These are phyloP conservation scores for Bombus waltoni DNA, from an alignment of 1,140 invertebrate genomes.

Conservation along the genomic window DNA sequence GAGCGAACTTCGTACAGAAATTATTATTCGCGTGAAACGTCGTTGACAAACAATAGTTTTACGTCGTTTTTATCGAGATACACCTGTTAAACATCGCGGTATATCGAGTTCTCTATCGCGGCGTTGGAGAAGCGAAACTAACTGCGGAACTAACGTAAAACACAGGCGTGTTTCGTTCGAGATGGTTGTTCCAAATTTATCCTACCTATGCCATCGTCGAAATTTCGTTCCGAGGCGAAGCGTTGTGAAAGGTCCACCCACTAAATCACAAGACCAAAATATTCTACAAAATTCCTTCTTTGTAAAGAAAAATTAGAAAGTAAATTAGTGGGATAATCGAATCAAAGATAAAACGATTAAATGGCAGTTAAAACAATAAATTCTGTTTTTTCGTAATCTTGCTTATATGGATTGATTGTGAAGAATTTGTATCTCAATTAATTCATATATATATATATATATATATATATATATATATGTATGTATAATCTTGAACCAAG, in stretches of 20 bases:
- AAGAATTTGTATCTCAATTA: no score
- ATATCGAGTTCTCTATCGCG: neutral
- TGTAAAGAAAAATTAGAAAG: no score
- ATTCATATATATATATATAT: no score
- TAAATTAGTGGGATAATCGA: neutral
- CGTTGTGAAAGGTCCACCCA: constrained; percentile 2
- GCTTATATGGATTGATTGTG: accelerated
- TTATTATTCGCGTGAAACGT: neutral
- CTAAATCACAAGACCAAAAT: neutral
- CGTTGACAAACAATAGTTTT: neutral
- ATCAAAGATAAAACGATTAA: no score
- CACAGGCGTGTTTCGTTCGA: constrained; percentile 45
- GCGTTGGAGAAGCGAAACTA: constrained; percentile 50
- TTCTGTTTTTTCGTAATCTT: no score
- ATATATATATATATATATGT: no score
- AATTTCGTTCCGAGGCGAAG: constrained; percentile 48
- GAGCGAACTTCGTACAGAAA: no score
- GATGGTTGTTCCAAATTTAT: constrained; percentile 68
- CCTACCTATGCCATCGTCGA: constrained; percentile 53
- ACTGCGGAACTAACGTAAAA: constrained; percentile 45
- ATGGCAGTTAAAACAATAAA: no score
- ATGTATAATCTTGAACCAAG: no score
- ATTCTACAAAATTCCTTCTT: neutral
- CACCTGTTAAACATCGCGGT: neutral
- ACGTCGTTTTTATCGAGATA: neutral